Conservation (phyloP, 2,888 invertebrate genomes). For the Dynastes tityus region DNA sequence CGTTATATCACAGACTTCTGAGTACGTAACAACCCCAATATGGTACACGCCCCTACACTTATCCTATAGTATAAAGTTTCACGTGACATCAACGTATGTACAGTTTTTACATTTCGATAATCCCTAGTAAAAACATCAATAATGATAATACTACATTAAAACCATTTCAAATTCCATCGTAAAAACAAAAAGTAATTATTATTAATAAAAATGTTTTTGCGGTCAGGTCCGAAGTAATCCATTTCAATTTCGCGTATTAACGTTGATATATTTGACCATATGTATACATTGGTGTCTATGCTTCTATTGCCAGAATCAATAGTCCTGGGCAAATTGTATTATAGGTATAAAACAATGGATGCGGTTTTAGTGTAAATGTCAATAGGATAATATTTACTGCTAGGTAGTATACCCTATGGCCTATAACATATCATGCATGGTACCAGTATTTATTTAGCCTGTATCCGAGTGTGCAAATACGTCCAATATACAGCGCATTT, state of each 20-base stretch:
- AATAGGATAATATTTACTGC: background rate
- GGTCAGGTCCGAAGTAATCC: background rate
- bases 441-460: background rate
- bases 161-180: background rate
- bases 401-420: background rate
- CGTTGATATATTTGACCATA: background rate
- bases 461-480: too few relatives aligned
- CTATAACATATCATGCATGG: background rate
- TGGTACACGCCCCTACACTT: too few relatives aligned
- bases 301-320: background rate
- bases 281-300: background rate
- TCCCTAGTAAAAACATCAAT: background rate
- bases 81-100: too few relatives aligned
- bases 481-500: too few relatives aligned
- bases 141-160: background rate
- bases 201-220: background rate
- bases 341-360: background rate
- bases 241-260: slow-evolving; percentile 6
- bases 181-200: background rate
- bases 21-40: too few relatives aligned
- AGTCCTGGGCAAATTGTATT: background rate
- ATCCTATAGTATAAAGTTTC: too few relatives aligned
- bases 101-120: background rate
- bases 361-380: slow-evolving; percentile 4
- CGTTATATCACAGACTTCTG: too few relatives aligned